Conservation (phyloP, 2,797 vertebrate genomes). For the Lacerta viridis region DNA sequence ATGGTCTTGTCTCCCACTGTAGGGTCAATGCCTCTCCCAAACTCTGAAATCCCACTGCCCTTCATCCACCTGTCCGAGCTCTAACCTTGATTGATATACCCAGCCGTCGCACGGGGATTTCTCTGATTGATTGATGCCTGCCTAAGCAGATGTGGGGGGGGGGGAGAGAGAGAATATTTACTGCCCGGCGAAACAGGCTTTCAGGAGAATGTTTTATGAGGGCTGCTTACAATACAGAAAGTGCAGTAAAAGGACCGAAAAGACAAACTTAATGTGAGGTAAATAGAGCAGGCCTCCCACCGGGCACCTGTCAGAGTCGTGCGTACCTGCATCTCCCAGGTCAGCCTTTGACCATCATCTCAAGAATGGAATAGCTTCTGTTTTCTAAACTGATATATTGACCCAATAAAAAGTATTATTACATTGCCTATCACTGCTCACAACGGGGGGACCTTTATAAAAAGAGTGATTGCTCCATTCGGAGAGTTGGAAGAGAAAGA, state of each 20-base stretch:
- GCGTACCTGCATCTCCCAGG: constrained; percentile 51
- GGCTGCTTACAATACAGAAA: constrained; percentile 58
- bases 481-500: constrained; percentile 49
- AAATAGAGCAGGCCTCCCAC: constrained; percentile 50
- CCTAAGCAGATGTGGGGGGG: constrained; percentile 41
- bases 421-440: constrained; percentile 67
- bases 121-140: constrained; percentile 49
- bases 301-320: constrained; percentile 39
- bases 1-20: not conserved
- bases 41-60: constrained; percentile 50
- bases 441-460: constrained; percentile 59
- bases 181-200: constrained; percentile 52
- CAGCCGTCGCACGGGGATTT: constrained; percentile 29
- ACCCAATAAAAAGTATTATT: constrained; percentile 77
- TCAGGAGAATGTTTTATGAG: constrained; percentile 74
- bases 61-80: constrained; percentile 42
- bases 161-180: constrained; percentile 63
- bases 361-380: constrained; percentile 67
- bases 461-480: constrained; percentile 70
- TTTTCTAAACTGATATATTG: constrained; percentile 80
- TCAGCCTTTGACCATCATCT: constrained; percentile 66
- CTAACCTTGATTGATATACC: constrained; percentile 64
- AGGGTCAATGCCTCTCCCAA: constrained; percentile 40
- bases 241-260: constrained; percentile 56
- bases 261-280: constrained; percentile 59